These are phyloP conservation scores for Neotoma lepida DNA, from an alignment of 2,113 vertebrate genomes.

Conservation along the genomic window DNA sequence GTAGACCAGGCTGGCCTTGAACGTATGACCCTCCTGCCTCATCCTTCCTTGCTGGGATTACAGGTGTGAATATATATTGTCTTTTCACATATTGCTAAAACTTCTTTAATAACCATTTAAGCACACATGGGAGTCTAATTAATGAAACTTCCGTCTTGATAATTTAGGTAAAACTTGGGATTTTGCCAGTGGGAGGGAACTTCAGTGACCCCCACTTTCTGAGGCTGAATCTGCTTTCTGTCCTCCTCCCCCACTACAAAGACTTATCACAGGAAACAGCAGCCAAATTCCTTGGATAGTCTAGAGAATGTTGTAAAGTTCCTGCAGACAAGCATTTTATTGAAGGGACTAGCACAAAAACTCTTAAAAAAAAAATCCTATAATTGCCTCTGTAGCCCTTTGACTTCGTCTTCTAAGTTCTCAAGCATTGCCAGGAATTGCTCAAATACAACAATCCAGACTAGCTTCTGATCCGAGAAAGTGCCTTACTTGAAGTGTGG, in stretches of 20 bases:
- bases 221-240: conserved; percentile 9
- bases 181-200: background rate
- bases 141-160: background rate
- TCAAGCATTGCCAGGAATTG: conserved; percentile 25
- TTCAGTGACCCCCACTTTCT: background rate
- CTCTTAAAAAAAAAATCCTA: background rate
- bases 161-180: conserved; percentile 7
- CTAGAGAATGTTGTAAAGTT: conserved; percentile 52
- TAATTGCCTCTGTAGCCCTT: background rate
- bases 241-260: background rate
- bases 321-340: conserved; percentile 15
- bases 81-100: conserved; percentile 17
- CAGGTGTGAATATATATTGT: background rate
- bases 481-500: background rate
- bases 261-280: conserved; percentile 57
- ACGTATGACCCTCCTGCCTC: background rate
- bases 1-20: background rate
- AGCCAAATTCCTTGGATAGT: conserved; percentile 41
- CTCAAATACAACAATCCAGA: background rate
- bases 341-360: background rate
- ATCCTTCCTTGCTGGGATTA: background rate
- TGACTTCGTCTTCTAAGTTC: background rate
- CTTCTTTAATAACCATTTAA: background rate
- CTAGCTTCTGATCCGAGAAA: background rate
- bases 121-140: background rate